Percentiles rank a stretch among this genome's conserved stretches.
These are phyloP conservation scores for Notothenia rossii DNA, from an alignment of 2,113 vertebrate genomes.

Conservation along the genomic window DNA sequence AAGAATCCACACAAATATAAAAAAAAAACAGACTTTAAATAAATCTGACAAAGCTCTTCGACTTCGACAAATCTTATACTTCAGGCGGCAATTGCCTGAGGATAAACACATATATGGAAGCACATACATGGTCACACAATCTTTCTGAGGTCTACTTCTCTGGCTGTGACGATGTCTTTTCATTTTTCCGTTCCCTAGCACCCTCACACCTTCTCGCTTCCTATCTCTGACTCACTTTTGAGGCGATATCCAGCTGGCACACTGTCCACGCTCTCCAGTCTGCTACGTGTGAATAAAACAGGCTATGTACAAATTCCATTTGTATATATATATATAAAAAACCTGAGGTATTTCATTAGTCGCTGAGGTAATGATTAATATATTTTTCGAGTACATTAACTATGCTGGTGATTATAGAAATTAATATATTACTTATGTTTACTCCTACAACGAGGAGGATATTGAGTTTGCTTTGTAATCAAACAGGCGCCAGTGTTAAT, in stretches of 20 bases:
- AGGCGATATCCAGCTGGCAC: conserved; percentile 68
- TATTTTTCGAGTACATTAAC: conserved; percentile 50
- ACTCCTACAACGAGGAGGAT: not conserved
- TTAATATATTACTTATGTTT: conserved; percentile 23
- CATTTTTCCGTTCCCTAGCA: conserved; percentile 39
- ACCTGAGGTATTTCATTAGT: conserved; percentile 54
- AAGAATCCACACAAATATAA: not conserved
- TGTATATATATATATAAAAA: no score
- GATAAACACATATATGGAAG: conserved; percentile 3
- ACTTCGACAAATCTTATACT: conserved; percentile 31
- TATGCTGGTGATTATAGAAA: conserved; percentile 33
- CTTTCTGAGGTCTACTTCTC: conserved; percentile 17
- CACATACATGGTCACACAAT: not conserved
- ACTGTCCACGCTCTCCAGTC: conserved; percentile 39
- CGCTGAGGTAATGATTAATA: conserved; percentile 60
- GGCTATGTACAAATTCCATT: conserved; percentile 26
- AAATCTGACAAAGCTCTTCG: conserved; percentile 17
- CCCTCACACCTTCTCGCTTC: conserved; percentile 42
- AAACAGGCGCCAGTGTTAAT: conserved; percentile 55
- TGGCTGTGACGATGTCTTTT: conserved; percentile 19
- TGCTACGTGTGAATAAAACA: conserved; percentile 45
- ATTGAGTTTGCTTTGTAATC: conserved; percentile 64
- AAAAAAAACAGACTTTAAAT: not conserved
- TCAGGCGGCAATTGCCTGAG: conserved; percentile 20
- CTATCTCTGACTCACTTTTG: conserved; percentile 64